Evolutionary conservation across 2,113 vertebrate species (phyloP).

Genomic region (Chaetops frenatus): DNA sequence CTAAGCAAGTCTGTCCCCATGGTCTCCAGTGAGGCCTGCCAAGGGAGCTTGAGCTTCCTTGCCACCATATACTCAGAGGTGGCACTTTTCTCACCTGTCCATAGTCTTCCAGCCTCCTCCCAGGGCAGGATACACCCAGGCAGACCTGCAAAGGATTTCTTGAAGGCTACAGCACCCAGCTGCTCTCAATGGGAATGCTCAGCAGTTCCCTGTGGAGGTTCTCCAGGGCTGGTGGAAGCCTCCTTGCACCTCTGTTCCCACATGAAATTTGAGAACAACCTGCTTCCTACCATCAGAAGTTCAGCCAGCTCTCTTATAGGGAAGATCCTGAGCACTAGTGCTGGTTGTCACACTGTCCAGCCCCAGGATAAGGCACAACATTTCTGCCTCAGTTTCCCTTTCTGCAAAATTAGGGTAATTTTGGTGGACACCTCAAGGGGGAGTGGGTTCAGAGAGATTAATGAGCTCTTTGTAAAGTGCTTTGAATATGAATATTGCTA

Average conservation of each 20-base stretch:
- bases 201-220: neutral
- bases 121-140: neutral
- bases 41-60: neutral
- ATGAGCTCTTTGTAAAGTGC: slow-evolving; percentile 14
- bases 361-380: neutral
- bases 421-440: neutral
- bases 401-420: neutral
- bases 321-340: neutral
- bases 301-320: neutral
- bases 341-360: neutral
- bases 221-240: neutral
- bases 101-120: neutral
- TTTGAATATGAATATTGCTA: slow-evolving; percentile 13
- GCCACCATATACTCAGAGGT: neutral
- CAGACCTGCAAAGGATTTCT: neutral
- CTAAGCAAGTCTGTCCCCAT: neutral
- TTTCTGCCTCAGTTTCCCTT: slow-evolving; percentile 38
- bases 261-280: neutral
- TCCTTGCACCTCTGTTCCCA: neutral
- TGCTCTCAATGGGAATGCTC: neutral
- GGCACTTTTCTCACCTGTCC: neutral
- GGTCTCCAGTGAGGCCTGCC: neutral
- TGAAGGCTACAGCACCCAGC: neutral
- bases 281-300: neutral
- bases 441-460: neutral